Percentiles rank a stretch among this genome's conserved stretches.
phyloP scores from a whole-genome alignment of 1,140 invertebrate species.

The Temnothorax longispinosus region DNA sequence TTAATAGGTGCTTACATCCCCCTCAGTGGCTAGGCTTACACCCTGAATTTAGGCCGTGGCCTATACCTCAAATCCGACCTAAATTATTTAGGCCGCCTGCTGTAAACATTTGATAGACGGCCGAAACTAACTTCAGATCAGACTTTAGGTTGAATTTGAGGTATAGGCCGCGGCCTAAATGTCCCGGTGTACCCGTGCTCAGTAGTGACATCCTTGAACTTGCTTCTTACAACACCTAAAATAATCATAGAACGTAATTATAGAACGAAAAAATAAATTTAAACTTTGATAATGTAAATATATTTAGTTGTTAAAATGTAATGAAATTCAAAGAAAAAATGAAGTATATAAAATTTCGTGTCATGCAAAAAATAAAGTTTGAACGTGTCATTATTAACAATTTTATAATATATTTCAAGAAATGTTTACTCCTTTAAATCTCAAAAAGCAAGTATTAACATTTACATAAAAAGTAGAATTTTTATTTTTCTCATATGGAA shows the following conservation, averaged over 20 bases:
- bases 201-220: neutral
- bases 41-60: too few species aligned
- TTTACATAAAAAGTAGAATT: neutral
- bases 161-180: too few species aligned
- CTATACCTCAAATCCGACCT: too few species aligned
- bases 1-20: neutral
- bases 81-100: too few species aligned
- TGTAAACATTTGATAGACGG: too few species aligned
- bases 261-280: neutral
- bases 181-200: accelerated
- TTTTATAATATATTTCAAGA: neutral
- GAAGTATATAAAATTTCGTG: neutral
- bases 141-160: too few species aligned
- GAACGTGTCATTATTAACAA: neutral
- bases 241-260: neutral
- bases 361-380: neutral
- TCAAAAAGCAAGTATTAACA: neutral
- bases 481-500: neutral
- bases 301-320: neutral
- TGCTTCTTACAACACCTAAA: slow-evolving; percentile 25
- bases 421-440: neutral
- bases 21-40: too few species aligned
- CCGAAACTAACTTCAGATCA: too few species aligned
- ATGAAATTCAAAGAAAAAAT: neutral
- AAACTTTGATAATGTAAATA: neutral